These are phyloP conservation scores for Peromyscus californicus DNA, from an alignment of 2,113 vertebrate species.

Conservation along the genomic window DNA sequence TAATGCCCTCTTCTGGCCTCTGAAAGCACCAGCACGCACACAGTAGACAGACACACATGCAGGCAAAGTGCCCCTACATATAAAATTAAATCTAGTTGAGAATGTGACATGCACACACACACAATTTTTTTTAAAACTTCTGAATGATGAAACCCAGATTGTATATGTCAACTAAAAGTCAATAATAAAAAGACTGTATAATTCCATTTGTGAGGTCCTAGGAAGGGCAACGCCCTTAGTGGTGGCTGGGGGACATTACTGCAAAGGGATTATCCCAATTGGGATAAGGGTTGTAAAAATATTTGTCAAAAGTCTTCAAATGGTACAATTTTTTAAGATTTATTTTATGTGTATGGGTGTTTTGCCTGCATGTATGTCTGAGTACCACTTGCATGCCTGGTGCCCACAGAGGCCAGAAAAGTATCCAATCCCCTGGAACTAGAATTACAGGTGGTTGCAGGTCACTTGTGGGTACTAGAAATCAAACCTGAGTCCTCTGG, in stretches of 20 bases:
- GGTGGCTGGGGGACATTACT: neutral
- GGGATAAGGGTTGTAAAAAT: neutral
- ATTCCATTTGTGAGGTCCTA: neutral
- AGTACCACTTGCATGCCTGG: neutral
- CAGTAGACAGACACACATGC: neutral
- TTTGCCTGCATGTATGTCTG: neutral
- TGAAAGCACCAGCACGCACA: no score
- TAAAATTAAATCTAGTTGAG: no score
- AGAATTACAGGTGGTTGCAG: neutral
- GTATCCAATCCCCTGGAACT: neutral
- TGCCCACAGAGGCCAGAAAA: neutral
- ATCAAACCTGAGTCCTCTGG: neutral
- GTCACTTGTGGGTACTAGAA: neutral
- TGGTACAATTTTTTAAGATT: neutral
- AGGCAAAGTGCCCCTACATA: neutral
- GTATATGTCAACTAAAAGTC: neutral
- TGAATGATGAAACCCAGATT: neutral
- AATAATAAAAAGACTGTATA: neutral
- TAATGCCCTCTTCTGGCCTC: neutral
- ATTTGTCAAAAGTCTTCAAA: neutral
- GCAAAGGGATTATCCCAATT: neutral
- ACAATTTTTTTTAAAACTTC: neutral
- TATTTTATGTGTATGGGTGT: neutral
- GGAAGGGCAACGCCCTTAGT: neutral
- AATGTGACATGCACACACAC: neutral